Conservation (phyloP, 2,797 vertebrate species). For the Diglossa cyanea region DNA sequence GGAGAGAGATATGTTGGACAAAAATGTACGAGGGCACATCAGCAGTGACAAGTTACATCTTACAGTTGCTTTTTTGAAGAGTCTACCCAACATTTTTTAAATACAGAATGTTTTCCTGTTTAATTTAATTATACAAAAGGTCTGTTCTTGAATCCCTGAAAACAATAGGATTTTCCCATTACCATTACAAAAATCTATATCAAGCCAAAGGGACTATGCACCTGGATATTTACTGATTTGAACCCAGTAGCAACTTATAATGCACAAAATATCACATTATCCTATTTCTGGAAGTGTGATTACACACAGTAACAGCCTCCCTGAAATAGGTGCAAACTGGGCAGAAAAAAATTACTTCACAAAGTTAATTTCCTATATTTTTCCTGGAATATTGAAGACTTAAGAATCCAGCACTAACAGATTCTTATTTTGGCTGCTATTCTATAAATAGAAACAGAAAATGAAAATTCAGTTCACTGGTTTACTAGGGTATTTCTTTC, state of each 20-base stretch:
- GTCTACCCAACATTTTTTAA: background rate
- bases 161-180: background rate
- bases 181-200: background rate
- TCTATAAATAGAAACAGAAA: conserved; percentile 57
- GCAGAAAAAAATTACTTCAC: background rate
- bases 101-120: background rate
- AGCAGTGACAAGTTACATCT: background rate
- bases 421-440: conserved; percentile 42
- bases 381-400: background rate
- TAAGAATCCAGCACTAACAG: conserved; percentile 44
- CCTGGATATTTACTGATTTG: background rate
- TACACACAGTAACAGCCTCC: background rate
- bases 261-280: background rate
- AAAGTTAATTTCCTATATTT: background rate
- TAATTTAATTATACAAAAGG: background rate
- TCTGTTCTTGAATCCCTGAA: background rate
- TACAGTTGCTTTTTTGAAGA: background rate
- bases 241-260: background rate
- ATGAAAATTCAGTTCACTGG: conserved; percentile 41
- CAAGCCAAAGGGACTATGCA: background rate
- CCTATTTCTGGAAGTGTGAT: background rate
- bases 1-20: background rate
- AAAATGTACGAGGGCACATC: background rate
- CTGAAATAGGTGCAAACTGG: background rate
- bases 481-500: conserved; percentile 23